Percentiles rank a stretch among this genome's conserved stretches.
phyloP scores from a whole-genome alignment of 1,140 invertebrate species.

The Pogonomyrmex barbatus region DNA sequence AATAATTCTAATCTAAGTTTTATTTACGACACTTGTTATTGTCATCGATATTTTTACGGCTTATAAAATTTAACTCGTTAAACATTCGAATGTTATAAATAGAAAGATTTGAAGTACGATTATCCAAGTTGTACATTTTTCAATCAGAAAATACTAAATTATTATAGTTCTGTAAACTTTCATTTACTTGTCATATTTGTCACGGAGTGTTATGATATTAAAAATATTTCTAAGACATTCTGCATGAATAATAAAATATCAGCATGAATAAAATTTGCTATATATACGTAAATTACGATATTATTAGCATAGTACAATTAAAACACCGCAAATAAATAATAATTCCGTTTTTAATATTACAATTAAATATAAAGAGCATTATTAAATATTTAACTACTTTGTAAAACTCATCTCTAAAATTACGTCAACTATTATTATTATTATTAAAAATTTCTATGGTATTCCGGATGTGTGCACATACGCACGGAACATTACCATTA shows the following conservation, averaged over 20 bases:
- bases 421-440: constrained; percentile 13
- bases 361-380: background rate
- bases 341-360: constrained; percentile 12
- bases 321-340: constrained; percentile 3
- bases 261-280: background rate
- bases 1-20: no score
- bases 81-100: background rate
- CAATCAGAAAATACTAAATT: background rate
- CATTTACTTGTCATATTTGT: background rate
- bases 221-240: constrained; percentile 7
- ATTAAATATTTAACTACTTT: background rate
- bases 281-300: constrained; percentile 7
- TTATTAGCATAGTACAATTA: background rate
- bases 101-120: no score
- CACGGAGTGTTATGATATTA: constrained; percentile 17
- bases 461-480: no score
- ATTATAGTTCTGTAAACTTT: constrained; percentile 6
- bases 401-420: constrained; percentile 8
- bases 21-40: background rate
- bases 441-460: constrained; percentile 1
- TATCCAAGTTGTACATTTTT: background rate
- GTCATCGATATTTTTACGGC: background rate
- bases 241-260: background rate
- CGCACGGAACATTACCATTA: background rate
- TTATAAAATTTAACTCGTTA: background rate